Evolutionary conservation across 92 coral and sea anemone genomes (phyloP).

Genomic region (Muricea muricata): DNA sequence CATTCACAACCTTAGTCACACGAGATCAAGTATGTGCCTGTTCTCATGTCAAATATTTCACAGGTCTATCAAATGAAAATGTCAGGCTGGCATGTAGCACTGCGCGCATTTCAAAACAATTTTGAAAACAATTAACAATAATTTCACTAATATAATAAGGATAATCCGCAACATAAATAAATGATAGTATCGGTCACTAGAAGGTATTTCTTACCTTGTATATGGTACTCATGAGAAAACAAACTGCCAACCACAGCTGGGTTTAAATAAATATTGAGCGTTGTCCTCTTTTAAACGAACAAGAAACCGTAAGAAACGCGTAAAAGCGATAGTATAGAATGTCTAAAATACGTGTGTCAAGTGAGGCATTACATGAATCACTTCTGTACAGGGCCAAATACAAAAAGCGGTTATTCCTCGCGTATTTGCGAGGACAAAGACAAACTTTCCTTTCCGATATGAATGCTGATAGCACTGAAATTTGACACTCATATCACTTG

Average conservation of each 20-base stretch:
- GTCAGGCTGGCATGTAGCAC: not conserved
- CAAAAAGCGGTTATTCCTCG: not conserved
- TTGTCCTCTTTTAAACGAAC: not conserved
- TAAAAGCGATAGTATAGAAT: not conserved
- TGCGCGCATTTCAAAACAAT: not conserved
- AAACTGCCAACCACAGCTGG: not conserved
- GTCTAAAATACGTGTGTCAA: not conserved
- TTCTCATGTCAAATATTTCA: not conserved
- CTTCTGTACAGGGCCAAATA: not conserved
- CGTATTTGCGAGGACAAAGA: not conserved
- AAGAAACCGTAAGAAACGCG: not conserved
- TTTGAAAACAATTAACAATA: not conserved
- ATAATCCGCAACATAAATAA: slow-evolving; percentile 13
- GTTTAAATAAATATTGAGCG: not conserved
- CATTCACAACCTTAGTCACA: not conserved
- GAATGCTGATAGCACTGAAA: slow-evolving; percentile 5
- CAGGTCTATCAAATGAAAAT: not conserved
- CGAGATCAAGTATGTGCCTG: not conserved
- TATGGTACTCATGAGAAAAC: slow-evolving; percentile 13
- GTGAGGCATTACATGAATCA: slow-evolving; percentile 6
- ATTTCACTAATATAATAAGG: slow-evolving; percentile 18
- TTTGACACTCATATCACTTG: slow-evolving; percentile 9
- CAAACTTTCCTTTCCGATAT: not conserved
- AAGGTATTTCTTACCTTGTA: slow-evolving; percentile 24
- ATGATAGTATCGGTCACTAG: not conserved